Percentiles rank a stretch among this genome's conserved stretches.
phyloP scores from a whole-genome alignment of 2,797 vertebrate genomes.

The Poecilia gillii region DNA sequence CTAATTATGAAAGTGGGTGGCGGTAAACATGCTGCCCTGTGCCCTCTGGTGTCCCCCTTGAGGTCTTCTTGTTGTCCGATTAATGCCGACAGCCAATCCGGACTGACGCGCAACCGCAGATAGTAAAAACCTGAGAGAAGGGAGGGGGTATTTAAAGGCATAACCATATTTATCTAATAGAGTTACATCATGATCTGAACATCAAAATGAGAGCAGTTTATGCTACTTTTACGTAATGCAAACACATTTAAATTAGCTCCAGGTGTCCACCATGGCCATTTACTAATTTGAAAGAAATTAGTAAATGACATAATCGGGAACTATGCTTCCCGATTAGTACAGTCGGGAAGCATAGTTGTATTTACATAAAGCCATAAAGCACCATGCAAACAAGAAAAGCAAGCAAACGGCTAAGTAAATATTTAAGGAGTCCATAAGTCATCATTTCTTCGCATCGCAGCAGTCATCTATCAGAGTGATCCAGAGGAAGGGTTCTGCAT shows the following conservation, averaged over 20 bases:
- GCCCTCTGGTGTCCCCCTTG: conserved; percentile 29
- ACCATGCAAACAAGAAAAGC: not conserved
- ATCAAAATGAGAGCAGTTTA: not conserved
- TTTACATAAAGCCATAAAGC: not conserved
- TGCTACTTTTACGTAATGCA: not conserved
- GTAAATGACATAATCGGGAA: no score
- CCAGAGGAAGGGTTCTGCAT: not conserved
- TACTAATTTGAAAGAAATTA: not conserved
- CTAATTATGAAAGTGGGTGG: not conserved
- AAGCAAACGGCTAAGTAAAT: not conserved
- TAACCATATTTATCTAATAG: conserved; percentile 33
- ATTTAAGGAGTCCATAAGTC: not conserved
- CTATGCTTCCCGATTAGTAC: no score
- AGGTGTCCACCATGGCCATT: not conserved
- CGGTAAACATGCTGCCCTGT: conserved; percentile 59
- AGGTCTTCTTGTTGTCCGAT: conserved; percentile 44
- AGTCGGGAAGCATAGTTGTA: not conserved
- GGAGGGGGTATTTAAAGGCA: conserved; percentile 70
- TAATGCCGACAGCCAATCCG: conserved; percentile 66
- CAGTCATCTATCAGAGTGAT: not conserved
- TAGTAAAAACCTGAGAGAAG: conserved; percentile 20
- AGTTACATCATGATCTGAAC: not conserved
- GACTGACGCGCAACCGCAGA: conserved; percentile 65
- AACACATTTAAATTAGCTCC: not conserved
- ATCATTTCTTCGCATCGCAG: not conserved